Evolutionary conservation across 2,888 invertebrate species (phyloP), one percentile per base, ranked within the genome.

Genomic region (Drosophila kanekoi): DNA sequence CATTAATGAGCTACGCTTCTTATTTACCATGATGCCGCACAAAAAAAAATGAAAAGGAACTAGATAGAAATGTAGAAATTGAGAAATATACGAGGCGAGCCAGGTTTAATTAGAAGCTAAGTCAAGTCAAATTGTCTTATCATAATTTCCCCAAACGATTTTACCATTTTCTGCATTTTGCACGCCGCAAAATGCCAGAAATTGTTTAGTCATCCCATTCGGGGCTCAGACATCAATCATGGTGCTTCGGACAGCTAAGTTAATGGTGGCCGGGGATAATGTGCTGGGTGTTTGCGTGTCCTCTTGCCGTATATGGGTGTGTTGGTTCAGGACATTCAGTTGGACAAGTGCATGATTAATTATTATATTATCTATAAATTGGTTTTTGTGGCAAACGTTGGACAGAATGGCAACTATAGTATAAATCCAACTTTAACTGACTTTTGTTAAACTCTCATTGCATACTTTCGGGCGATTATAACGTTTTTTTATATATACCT

Each of bases 261-360:
- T 86, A 86, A 86, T 86, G 88, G 89, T 86, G 88, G 89, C 70
- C 85, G 68, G 65, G 72, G 58, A 80, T 85, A 88, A 86, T 85
- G 87, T 60, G 74, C 38, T 81, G 86, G 84, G 81, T 78, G 85
- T 79, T 79, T 83, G 72, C 81, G 87, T 81, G 84, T 81, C 81
- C 77, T 81, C 49, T 47, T 13, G 16, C 38, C 38, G 16, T 23
- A 28, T 53, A 14, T 51, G 13, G 16, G 35, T 33, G 40, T 56
- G 37, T 58, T 40, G 14, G 18, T 28, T 28, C 16, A 57, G 62
- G 63, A 79, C 69, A 68, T 59, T 70, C 79, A 40, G 67, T 75
- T 72, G 65, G 89, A 88, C 89, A 85, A 85, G 85, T 88, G 85
- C 87, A 88, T 88, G 85, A 85, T 88, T 85, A 85, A 85, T 85